Evolutionary conservation across 2,888 invertebrate species (phyloP).

Genomic region (Atherix ibis): DNA sequence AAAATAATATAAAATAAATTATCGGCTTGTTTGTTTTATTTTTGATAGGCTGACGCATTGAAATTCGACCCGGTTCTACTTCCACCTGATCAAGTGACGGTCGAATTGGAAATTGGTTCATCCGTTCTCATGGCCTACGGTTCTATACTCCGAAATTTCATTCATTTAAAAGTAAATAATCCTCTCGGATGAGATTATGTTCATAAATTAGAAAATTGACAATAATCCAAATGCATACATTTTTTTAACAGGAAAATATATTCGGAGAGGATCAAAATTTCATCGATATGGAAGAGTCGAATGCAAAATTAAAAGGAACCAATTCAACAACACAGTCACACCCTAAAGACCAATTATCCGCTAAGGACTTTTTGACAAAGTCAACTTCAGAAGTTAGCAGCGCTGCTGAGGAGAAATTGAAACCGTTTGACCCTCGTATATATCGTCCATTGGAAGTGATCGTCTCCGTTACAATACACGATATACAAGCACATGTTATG

Average conservation of each 20-base stretch:
- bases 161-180: constrained; percentile 54
- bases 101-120: constrained; percentile 89
- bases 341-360: constrained; percentile 24
- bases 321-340: constrained; percentile 31
- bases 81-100: constrained; percentile 73
- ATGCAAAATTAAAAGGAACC: constrained; percentile 32
- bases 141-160: constrained; percentile 73
- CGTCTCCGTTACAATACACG: constrained; percentile 85
- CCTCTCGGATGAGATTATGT: neutral
- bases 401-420: constrained; percentile 42
- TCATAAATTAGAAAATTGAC: neutral
- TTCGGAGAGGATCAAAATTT: constrained; percentile 93
- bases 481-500: constrained; percentile 80
- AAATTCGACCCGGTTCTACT: constrained; percentile 79
- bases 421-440: constrained; percentile 68
- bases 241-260: constrained; percentile 62
- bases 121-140: constrained; percentile 86
- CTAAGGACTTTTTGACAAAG: constrained; percentile 26
- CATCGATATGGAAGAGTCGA: constrained; percentile 71
- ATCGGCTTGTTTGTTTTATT: no score
- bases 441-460: constrained; percentile 84
- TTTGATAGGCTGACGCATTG: constrained; percentile 46
- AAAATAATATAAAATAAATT: no score
- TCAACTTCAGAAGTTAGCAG: constrained; percentile 30
- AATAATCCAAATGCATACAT: constrained; percentile 3